These are phyloP conservation scores for Cichladusa arquata DNA, from an alignment of 2,113 vertebrate species.

Conservation along the genomic window DNA sequence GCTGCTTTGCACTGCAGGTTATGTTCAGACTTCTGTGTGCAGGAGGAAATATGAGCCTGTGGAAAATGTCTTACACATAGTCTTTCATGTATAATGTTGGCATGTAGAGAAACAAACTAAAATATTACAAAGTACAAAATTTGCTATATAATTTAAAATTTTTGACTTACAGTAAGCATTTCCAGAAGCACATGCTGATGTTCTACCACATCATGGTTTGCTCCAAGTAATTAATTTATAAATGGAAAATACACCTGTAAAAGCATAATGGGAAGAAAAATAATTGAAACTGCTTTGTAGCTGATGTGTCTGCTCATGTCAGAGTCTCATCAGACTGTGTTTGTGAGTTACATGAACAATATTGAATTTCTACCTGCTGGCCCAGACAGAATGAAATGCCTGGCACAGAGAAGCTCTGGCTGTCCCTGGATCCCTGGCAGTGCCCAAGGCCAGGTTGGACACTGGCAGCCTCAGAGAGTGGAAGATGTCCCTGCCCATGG, in stretches of 20 bases:
- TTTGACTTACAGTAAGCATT: background rate
- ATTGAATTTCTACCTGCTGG: background rate
- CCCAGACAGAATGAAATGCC: background rate
- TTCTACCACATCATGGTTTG: background rate
- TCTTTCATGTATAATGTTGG: background rate
- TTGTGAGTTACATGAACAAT: background rate
- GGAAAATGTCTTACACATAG: background rate
- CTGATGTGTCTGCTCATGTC: accelerated
- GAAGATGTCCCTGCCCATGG: background rate
- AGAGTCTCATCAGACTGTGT: background rate
- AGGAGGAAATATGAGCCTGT: background rate
- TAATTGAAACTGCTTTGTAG: background rate
- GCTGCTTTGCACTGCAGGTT: background rate
- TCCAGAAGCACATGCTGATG: background rate
- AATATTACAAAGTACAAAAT: background rate
- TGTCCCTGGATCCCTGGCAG: background rate
- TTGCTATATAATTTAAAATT: background rate
- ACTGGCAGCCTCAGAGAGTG: accelerated
- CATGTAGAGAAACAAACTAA: background rate
- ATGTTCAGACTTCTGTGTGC: background rate
- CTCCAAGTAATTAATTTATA: background rate
- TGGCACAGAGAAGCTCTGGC: background rate
- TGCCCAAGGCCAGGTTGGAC: background rate
- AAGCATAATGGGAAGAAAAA: background rate
- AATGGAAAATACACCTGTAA: background rate